phyloP scores from a whole-genome alignment of 2,113 vertebrate species.

The Sphyrna mokarran region DNA sequence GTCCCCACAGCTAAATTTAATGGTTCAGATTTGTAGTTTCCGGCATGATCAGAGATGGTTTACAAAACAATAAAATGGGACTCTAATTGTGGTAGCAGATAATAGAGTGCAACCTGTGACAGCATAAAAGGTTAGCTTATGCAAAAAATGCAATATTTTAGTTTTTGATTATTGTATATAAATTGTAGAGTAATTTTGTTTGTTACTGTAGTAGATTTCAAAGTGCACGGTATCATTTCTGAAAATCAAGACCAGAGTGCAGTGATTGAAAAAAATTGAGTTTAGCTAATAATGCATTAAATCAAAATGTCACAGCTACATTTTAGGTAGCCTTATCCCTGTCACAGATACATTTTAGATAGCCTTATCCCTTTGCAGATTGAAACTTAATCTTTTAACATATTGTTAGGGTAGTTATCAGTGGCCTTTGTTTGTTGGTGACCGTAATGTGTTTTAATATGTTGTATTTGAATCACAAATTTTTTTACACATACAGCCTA shows the following conservation, averaged over 20 bases:
- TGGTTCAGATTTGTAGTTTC: background rate
- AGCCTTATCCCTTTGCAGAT: too few species aligned
- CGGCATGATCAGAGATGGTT: background rate
- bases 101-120: background rate
- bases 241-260: background rate
- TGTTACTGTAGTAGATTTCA: background rate
- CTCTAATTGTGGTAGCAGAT: background rate
- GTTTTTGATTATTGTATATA: background rate
- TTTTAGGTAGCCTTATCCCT: background rate
- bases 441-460: background rate
- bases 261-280: background rate
- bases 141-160: background rate
- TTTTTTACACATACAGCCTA: background rate
- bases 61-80: background rate
- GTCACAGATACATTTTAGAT: background rate
- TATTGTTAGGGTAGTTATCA: background rate
- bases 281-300: background rate
- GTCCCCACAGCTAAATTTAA: constrained; percentile 6
- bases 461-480: background rate
- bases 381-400: background rate
- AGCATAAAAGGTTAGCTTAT: background rate
- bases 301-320: too few species aligned
- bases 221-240: background rate
- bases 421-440: background rate
- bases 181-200: background rate